Evolutionary conservation across 2,797 vertebrate species (phyloP).

Genomic region (Enteromius trimaculatus): DNA sequence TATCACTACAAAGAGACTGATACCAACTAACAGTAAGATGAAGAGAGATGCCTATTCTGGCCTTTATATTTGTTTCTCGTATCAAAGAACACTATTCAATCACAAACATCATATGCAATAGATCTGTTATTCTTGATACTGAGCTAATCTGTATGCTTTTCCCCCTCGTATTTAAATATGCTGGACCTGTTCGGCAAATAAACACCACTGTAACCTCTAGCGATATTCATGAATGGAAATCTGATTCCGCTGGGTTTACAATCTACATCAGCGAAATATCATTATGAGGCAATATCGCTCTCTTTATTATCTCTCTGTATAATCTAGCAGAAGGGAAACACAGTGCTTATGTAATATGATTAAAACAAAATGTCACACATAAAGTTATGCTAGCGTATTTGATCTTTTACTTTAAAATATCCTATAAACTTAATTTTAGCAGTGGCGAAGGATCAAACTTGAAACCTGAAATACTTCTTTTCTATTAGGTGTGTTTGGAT

Average conservation of each 20-base stretch:
- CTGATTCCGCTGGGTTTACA: constrained; percentile 1
- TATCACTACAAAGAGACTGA: constrained; percentile 35
- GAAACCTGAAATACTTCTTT: neutral
- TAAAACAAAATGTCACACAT: constrained; percentile 8
- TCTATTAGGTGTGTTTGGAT: neutral
- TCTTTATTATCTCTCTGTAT: constrained; percentile 32
- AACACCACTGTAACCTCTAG: constrained; percentile 1
- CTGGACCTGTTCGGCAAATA: neutral
- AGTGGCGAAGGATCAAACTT: neutral
- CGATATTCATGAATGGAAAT: constrained; percentile 41
- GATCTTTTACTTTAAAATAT: constrained; percentile 8
- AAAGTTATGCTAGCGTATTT: neutral
- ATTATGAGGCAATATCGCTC: constrained; percentile 25
- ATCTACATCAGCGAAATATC: constrained; percentile 15
- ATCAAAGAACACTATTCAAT: constrained; percentile 10
- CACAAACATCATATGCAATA: neutral
- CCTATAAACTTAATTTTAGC: neutral
- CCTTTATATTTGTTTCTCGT: constrained; percentile 23
- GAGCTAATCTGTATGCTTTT: neutral
- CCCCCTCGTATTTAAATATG: neutral
- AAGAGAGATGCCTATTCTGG: constrained; percentile 17
- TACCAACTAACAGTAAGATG: constrained; percentile 15
- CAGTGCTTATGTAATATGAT: neutral
- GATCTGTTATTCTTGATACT: neutral
- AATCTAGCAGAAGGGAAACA: neutral